Conservation (phyloP, 2,888 invertebrate genomes). For the Gisinianus flammeolus region DNA sequence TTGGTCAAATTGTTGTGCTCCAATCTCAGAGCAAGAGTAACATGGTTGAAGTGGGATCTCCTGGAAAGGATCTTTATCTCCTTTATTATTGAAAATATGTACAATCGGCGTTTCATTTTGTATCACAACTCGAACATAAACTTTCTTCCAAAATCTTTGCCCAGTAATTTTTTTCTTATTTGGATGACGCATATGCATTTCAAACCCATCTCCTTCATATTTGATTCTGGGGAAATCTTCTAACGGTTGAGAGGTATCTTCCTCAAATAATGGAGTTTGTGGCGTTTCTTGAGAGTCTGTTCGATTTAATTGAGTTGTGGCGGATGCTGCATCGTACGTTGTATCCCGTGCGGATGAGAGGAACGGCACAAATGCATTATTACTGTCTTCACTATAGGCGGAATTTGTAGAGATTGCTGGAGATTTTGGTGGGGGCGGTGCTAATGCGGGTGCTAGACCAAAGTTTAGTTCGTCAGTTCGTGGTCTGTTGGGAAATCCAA, state of each 20-base stretch:
- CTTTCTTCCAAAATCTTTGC: conserved; percentile 96
- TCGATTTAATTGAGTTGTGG: conserved; percentile 52
- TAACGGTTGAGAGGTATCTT: conserved; percentile 88
- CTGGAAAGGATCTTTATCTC: conserved; percentile 91
- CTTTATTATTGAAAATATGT: conserved; percentile 80
- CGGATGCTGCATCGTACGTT: conserved; percentile 39
- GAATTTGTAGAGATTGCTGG: conserved; percentile 61
- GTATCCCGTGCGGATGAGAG: conserved; percentile 57
- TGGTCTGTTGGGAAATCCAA: no score
- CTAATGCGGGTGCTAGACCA: conserved; percentile 72
- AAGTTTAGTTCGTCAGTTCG: conserved; percentile 56
- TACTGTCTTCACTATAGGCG: conserved; percentile 55
- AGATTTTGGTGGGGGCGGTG: conserved; percentile 73
- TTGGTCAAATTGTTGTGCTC: conserved; percentile 97
- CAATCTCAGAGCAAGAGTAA: conserved; percentile 91
- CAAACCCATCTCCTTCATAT: conserved; percentile 87
- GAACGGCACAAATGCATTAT: conserved; percentile 61
- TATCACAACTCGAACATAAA: conserved; percentile 79
- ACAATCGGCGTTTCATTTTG: conserved; percentile 84
- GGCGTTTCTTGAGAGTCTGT: conserved; percentile 77
- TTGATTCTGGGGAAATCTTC: conserved; percentile 85
- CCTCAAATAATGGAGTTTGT: conserved; percentile 92
- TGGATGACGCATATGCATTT: conserved; percentile 93
- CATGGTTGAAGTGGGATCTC: conserved; percentile 92
- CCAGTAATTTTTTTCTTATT: conserved; percentile 96